Base-by-base conservation (phyloP, 1,140 invertebrate species). In the Vollenhovia emeryi region DNA sequence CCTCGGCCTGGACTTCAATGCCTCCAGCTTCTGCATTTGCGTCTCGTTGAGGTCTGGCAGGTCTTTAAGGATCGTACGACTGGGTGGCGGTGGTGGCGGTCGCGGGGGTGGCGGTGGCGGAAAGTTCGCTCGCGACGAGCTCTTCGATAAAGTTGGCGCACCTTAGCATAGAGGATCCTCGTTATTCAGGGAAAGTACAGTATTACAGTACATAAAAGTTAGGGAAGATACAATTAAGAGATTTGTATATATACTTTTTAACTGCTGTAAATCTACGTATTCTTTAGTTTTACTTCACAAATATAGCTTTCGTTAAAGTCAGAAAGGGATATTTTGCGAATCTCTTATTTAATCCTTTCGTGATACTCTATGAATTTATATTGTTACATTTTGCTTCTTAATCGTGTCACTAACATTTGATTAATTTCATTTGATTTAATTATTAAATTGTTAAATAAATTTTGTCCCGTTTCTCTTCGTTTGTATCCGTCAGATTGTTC, bases 1-100 rank as follows among this genome's bases (percentile, higher is more conserved):
- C 89, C 98, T 96, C 3, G 98, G 97, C 89, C 97, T 96, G 89
- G 97, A 97, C 91, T 96, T 96, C 55, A 97, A 93, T 86, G 95
- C 93, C 62, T 96, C 97, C 69, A 98, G 86, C 91, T 95, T 96
- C 87, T 96, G 96, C 48, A 96, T 88, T 88, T 97, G 96, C 9
- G 93, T 91, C 0, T 95, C 92, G 60, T 95, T 94, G 1, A 97
- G 75, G 0, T 95, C 94, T 18, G 92, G 87, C 64, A 95, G 86
- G 90, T 96, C 91, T 93, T 95, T 94, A 69, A 95, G 55, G 84
- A 95, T 90, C 33, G 91, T 93, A 89, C 94, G 92, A 2, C 85
- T 93, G 4, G 96, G 96, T 9, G 96, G 96, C n/a, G 97, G 97
- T 50, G 97, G 97, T 78, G 97, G 96, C 86, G 97, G 97, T 69